Evolutionary conservation across 2,797 vertebrate genomes (phyloP), one percentile per base, ranked within the genome.

Genomic region (Notoglanidium macrostoma): DNA sequence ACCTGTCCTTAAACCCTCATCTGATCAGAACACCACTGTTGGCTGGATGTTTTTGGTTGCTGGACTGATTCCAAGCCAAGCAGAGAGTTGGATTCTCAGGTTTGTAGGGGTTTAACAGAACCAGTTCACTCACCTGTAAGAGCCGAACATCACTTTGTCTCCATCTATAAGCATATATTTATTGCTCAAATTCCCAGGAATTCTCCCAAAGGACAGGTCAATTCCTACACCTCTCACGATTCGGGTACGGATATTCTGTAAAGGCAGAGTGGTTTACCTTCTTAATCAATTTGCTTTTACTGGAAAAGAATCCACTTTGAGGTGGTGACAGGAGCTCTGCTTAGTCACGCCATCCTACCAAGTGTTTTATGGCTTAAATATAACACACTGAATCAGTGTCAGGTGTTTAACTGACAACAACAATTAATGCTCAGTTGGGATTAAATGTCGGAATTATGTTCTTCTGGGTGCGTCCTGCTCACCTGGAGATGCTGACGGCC

Each of bases 111-210:
- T 21, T 59, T 35, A 35, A 72, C 19, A 78, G 32, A 87, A 9
- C 73, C 14, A 76, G 2, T 61, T 21, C 0, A 17, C 92, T 91
- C 85, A 96, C 98, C 98, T 99, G 94, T 98, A 99, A 0, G 98
- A 97, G 55, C 98, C 98, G 29, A 97, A 98, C 89, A 96, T 91
- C 10, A 98, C 98, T 93, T 98, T 98, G 72, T 99, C 97, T 77
- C 97, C 98, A 83, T 99, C 98, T 4, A 99, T 95, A 95, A 99
- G 95, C 93, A 99, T 96, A 95, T 99, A 99, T 86, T 96, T 97
- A 11, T 95, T 96, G 78, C 95, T 94, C 87, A 98, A 3, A 0
- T 95, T 95, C 23, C 98, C 98, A 26, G 94, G 96, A 59, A 99
- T 93, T 90, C 94, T 96, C 40, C 98, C 98, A 32, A 93, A 92